Evolutionary conservation across 2,888 invertebrate species (phyloP).

Genomic region (Apamea crenata): DNA sequence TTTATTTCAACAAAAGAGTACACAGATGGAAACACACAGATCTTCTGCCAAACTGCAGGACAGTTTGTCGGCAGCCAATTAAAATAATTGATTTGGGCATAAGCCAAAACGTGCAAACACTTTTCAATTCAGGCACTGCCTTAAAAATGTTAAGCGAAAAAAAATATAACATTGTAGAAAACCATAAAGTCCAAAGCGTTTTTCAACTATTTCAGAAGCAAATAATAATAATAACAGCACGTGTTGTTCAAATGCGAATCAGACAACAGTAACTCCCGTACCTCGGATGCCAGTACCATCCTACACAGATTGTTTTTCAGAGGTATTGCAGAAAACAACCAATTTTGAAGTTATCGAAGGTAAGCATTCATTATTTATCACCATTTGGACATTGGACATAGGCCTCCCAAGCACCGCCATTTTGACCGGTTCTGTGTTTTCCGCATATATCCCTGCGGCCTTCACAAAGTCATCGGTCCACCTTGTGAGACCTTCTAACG

Average conservation of each 20-base stretch:
- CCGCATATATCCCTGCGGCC: too few relatives aligned
- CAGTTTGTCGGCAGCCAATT: too few relatives aligned
- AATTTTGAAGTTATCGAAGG: slow-evolving; percentile 80
- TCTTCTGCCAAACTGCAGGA: too few relatives aligned
- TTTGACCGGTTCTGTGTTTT: background rate
- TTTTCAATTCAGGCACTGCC: background rate
- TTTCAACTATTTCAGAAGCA: slow-evolving; percentile 59
- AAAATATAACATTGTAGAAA: background rate
- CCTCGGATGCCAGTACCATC: slow-evolving; percentile 67
- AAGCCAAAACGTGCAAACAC: too few relatives aligned
- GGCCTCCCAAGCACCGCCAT: background rate
- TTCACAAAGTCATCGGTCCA: too few relatives aligned
- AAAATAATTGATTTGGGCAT: too few relatives aligned
- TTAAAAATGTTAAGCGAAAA: background rate
- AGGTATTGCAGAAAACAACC: slow-evolving; percentile 82
- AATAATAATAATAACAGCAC: slow-evolving; percentile 58
- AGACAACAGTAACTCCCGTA: background rate
- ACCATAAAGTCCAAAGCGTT: background rate
- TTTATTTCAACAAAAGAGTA: too few relatives aligned
- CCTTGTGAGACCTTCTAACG: too few relatives aligned
- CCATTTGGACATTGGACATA: background rate
- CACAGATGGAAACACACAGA: too few relatives aligned
- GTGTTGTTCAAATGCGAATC: slow-evolving; percentile 12
- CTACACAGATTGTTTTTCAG: slow-evolving; percentile 81
- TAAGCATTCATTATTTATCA: slow-evolving; percentile 47